A percentile compares a stretch with the other conserved stretches of the same genome.
Conservation (phyloP, 2,797 vertebrate species). For the Limosa lapponica region DNA sequence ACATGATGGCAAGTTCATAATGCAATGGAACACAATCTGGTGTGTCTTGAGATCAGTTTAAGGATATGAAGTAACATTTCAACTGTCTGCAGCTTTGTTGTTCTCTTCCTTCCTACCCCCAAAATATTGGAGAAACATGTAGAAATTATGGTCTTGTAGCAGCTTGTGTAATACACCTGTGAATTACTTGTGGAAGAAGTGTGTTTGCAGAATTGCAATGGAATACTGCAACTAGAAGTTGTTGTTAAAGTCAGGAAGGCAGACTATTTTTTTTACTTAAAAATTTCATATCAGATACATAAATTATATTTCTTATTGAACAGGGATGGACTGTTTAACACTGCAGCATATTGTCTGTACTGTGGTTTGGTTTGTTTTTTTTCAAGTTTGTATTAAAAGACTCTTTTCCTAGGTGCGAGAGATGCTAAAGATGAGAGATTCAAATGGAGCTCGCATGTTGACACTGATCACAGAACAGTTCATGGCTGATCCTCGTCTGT, state of each 20-base stretch:
- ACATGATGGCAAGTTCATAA: neutral
- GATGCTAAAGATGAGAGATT: slow-evolving; percentile 98
- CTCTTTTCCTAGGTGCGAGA: slow-evolving; percentile 87
- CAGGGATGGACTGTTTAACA: neutral
- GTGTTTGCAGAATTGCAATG: neutral
- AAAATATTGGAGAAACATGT: neutral
- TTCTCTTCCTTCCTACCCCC: neutral
- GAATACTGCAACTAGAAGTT: neutral
- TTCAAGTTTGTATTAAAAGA: slow-evolving; percentile 38
- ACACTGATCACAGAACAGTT: slow-evolving; percentile 97
- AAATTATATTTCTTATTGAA: neutral
- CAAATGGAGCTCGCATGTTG: slow-evolving; percentile 95
- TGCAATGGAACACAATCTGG: neutral
- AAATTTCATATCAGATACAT: neutral
- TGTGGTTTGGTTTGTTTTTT: neutral
- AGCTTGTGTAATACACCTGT: neutral
- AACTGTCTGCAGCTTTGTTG: neutral
- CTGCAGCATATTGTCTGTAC: neutral
- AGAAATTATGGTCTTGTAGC: neutral
- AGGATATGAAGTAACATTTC: neutral
- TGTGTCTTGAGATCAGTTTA: neutral
- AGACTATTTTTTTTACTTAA: neutral
- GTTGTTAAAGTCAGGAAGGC: neutral
- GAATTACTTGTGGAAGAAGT: neutral
- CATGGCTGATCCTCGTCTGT: slow-evolving; percentile 95